Evolutionary conservation across 2,888 invertebrate species (phyloP).

Genomic region (Portevinia maculata): DNA sequence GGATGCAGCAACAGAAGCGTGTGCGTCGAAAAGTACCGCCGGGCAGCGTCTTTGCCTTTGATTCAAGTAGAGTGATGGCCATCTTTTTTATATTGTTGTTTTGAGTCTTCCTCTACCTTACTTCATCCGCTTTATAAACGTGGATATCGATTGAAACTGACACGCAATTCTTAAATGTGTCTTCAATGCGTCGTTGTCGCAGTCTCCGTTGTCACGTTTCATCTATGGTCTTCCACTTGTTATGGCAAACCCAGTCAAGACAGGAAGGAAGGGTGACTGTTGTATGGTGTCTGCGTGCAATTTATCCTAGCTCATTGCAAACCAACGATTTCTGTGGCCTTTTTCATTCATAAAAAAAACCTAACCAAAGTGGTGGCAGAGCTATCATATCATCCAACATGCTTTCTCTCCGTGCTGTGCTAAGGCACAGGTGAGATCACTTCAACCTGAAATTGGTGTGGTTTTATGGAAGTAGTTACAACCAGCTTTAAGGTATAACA

Average conservation of each 20-base stretch:
- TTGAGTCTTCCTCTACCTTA: constrained; percentile 27
- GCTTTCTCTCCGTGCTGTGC: constrained; percentile 56
- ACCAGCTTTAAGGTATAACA: constrained; percentile 59
- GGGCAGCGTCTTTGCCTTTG: constrained; percentile 26
- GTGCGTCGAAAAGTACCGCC: constrained; percentile 47
- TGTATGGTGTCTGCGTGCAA: constrained; percentile 40
- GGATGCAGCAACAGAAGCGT: constrained; percentile 48
- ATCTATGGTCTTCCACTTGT: constrained; percentile 58
- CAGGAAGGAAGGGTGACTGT: constrained; percentile 62
- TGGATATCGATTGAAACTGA: constrained; percentile 63
- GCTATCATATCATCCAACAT: constrained; percentile 43
- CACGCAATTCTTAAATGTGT: constrained; percentile 37
- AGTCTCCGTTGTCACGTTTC: constrained; percentile 54
- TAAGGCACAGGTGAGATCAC: constrained; percentile 61
- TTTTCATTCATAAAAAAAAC: constrained; percentile 62
- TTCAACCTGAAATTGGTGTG: constrained; percentile 66
- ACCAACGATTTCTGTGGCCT: constrained; percentile 52
- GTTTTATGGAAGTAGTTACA: constrained; percentile 65
- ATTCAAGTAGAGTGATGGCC: constrained; percentile 49
- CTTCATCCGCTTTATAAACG: constrained; percentile 30
- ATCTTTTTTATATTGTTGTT: constrained; percentile 66
- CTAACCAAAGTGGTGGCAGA: constrained; percentile 48
- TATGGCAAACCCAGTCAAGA: constrained; percentile 47
- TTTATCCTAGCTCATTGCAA: constrained; percentile 38
- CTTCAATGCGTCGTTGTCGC: constrained; percentile 46